phyloP scores from a whole-genome alignment of 2,888 invertebrate genomes.

The Dicyrtomina minuta region DNA sequence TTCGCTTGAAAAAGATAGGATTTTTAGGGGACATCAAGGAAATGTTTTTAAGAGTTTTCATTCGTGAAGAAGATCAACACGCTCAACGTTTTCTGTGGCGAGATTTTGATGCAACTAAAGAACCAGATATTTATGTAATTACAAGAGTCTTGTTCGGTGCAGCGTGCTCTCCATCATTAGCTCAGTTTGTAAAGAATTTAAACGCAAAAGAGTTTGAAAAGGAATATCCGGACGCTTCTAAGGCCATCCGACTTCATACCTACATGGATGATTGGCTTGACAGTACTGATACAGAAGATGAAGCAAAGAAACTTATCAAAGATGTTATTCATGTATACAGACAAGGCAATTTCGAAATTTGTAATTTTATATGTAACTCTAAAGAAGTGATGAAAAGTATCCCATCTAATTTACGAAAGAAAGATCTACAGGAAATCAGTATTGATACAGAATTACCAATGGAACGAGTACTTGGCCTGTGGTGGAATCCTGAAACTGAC shows the following conservation, averaged over 20 bases:
- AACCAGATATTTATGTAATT: conserved; percentile 26
- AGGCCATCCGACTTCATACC: conserved; percentile 14
- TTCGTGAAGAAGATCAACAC: conserved; percentile 30
- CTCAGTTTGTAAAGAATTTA: conserved; percentile 30
- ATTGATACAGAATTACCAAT: not conserved
- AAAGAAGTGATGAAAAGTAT: conserved; percentile 8
- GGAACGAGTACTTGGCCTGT: conserved; percentile 34
- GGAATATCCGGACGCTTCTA: conserved; percentile 24
- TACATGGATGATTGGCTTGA: conserved; percentile 39
- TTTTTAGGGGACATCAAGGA: conserved; percentile 39
- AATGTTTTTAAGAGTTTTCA: conserved; percentile 38
- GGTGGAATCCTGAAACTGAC: conserved; percentile 29
- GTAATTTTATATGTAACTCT: conserved; percentile 19
- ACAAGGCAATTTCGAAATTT: conserved; percentile 12
- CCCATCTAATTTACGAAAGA: conserved; percentile 9
- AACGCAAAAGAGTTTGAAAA: conserved; percentile 32
- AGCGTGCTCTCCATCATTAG: conserved; percentile 34
- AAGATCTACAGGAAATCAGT: not conserved
- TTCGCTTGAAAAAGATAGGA: conserved; percentile 29
- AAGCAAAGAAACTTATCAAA: conserved; percentile 23
- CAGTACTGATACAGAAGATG: conserved; percentile 11
- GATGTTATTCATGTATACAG: conserved; percentile 6
- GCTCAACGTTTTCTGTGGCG: conserved; percentile 40
- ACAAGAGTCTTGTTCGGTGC: conserved; percentile 36
- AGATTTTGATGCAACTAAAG: conserved; percentile 11